Percentiles rank a stretch among this genome's conserved stretches.
Conservation (phyloP, 2,888 invertebrate species). For the Oxyteleia sp. region DNA sequence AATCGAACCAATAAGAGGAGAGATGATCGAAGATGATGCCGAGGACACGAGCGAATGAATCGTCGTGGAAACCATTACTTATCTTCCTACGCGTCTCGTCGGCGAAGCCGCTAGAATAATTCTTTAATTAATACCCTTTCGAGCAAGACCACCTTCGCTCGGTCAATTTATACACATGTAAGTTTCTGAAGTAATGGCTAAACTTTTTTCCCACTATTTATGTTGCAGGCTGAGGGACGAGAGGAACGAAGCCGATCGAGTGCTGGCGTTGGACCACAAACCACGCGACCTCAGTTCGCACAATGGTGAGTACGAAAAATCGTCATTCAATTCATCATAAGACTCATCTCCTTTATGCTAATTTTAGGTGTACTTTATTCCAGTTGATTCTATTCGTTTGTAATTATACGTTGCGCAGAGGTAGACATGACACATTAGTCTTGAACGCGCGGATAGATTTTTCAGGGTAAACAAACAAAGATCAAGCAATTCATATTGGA, state of each 20-base stretch:
- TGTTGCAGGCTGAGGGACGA: slow-evolving; percentile 95
- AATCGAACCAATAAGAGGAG: slow-evolving; percentile 67
- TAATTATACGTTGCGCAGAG: slow-evolving; percentile 42
- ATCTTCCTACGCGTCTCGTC: no score
- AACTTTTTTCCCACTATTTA: slow-evolving; percentile 71
- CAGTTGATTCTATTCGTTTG: slow-evolving; percentile 34
- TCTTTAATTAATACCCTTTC: no score
- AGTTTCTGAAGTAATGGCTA: slow-evolving; percentile 65
- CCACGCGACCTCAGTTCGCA: slow-evolving; percentile 95
- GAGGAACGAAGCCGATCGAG: slow-evolving; percentile 94
- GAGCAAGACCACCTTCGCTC: no score
- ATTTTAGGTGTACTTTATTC: slow-evolving; percentile 15
- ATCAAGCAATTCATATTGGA: slow-evolving; percentile 28
- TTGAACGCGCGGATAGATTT: slow-evolving; percentile 35
- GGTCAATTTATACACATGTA: no score
- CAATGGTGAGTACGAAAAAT: slow-evolving; percentile 91
- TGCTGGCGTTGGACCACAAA: slow-evolving; percentile 93
- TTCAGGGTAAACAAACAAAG: slow-evolving; percentile 52
- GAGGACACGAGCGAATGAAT: no score
- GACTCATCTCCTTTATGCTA: slow-evolving; percentile 51
- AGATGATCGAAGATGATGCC: no score
- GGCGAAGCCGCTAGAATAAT: no score
- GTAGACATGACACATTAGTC: slow-evolving; percentile 60
- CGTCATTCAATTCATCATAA: slow-evolving; percentile 60
- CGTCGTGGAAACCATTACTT: no score